Evolutionary conservation across 2,797 vertebrate genomes (phyloP).

Genomic region (Anabas testudineus): DNA sequence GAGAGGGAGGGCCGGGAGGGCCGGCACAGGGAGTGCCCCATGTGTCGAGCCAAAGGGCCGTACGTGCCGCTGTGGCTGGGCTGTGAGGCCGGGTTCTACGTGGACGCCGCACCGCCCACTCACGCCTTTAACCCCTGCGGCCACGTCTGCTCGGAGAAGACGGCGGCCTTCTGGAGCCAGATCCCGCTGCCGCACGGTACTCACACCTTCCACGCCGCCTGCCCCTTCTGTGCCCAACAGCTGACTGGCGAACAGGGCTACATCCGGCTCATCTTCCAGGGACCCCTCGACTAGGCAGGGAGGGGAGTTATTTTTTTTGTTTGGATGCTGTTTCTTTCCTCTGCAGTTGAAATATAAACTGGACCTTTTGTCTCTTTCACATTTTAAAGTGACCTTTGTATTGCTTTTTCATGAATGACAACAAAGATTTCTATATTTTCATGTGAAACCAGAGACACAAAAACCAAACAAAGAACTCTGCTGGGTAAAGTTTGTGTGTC

Average conservation of each 20-base stretch:
- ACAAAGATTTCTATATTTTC: constrained; percentile 88
- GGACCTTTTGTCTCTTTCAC: constrained; percentile 67
- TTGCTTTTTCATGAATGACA: constrained; percentile 80
- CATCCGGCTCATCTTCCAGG: constrained; percentile 99
- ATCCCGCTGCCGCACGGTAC: constrained; percentile 98
- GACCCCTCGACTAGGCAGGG: constrained; percentile 91
- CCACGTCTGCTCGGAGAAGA: constrained; percentile 98
- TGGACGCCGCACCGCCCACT: constrained; percentile 95
- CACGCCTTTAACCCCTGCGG: constrained; percentile 96
- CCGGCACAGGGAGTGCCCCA: constrained; percentile 94
- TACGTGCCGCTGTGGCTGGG: constrained; percentile 98
- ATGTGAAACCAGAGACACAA: constrained; percentile 79
- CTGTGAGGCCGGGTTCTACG: constrained; percentile 96
- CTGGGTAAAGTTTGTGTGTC: constrained; percentile 67
- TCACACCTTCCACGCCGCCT: constrained; percentile 97
- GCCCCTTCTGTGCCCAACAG: constrained; percentile 97
- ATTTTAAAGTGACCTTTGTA: constrained; percentile 88
- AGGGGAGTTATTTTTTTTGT: constrained; percentile 13
- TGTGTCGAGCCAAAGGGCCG: constrained; percentile 95
- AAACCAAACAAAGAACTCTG: constrained; percentile 75
- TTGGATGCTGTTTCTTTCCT: constrained; percentile 34
- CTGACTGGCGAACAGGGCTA: constrained; percentile 93
- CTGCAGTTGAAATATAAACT: constrained; percentile 48
- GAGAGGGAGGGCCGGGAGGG: constrained; percentile 85
- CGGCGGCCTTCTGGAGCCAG: constrained; percentile 96